Conservation (phyloP, 1,140 invertebrate species). For the Steinernema khuongi region DNA sequence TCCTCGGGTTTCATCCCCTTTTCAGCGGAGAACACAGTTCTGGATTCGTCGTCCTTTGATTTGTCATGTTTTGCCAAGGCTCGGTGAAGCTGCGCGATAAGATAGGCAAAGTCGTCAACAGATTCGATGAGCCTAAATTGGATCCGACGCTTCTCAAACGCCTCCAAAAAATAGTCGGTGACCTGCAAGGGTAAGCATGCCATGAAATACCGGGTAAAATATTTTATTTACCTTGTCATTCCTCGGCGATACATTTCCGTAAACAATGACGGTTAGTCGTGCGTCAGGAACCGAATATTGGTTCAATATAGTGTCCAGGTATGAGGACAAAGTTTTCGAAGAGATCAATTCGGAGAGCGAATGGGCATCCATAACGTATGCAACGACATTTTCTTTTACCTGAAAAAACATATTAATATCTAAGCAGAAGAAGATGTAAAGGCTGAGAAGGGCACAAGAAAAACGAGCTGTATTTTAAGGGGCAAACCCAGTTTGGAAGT, state of each 20-base stretch:
- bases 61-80: slow-evolving; percentile 48
- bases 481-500: too few relatives aligned
- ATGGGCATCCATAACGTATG: not conserved
- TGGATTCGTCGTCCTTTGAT: not conserved
- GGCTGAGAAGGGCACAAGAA: too few relatives aligned
- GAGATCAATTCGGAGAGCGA: not conserved
- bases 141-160: slow-evolving; percentile 38
- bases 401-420: too few relatives aligned
- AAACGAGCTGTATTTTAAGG: too few relatives aligned
- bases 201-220: not conserved
- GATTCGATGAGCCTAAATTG: slow-evolving; percentile 40
- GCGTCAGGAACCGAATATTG: not conserved
- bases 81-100: slow-evolving; percentile 45
- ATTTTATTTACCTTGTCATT: not conserved
- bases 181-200: slow-evolving; percentile 37
- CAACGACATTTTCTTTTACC: not conserved
- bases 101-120: slow-evolving; percentile 41
- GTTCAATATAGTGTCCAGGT: not conserved
- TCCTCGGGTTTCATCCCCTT: not conserved
- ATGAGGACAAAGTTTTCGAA: not conserved
- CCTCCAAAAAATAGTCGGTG: slow-evolving; percentile 27
- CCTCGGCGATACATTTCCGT: not conserved
- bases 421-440: too few relatives aligned
- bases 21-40: not conserved
- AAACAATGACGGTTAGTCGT: slow-evolving; percentile 6